Evolutionary conservation across 2,797 vertebrate genomes (phyloP).

Genomic region (Silurus aristotelis): DNA sequence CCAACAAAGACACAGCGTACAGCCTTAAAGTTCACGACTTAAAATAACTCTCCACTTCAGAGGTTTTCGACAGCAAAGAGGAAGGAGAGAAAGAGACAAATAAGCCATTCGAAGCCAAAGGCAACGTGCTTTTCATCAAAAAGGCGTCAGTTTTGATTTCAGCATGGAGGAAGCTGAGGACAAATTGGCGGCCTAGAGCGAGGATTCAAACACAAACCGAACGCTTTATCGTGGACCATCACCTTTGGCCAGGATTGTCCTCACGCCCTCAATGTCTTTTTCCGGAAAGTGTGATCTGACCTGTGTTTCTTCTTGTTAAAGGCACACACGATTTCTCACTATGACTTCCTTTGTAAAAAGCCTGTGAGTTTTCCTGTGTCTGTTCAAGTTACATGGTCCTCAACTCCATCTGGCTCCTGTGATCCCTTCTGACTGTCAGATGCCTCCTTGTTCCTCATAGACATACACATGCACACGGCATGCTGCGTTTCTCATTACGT

Average conservation of each 20-base stretch:
- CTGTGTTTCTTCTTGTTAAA: background rate
- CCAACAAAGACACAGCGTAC: conserved; percentile 27
- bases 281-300: background rate
- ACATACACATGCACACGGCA: conserved; percentile 54
- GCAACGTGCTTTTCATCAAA: conserved; percentile 73
- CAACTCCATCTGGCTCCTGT: conserved; percentile 52
- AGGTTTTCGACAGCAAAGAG: conserved; percentile 40
- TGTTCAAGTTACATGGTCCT: background rate
- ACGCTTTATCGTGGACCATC: background rate
- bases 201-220: background rate
- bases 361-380: background rate
- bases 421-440: conserved; percentile 58
- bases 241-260: background rate
- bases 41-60: conserved; percentile 63
- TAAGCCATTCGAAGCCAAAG: conserved; percentile 61
- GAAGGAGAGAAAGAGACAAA: conserved; percentile 56
- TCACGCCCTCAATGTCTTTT: background rate
- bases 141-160: conserved; percentile 57
- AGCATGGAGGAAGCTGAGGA: conserved; percentile 62
- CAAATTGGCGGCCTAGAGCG: conserved; percentile 40
- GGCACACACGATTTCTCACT: background rate
- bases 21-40: conserved; percentile 56
- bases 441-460: background rate
- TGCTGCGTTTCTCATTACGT: conserved; percentile 68
- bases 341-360: too few species aligned